phyloP scores from a whole-genome alignment of 1,140 invertebrate species.

The Sycobia sp. region DNA sequence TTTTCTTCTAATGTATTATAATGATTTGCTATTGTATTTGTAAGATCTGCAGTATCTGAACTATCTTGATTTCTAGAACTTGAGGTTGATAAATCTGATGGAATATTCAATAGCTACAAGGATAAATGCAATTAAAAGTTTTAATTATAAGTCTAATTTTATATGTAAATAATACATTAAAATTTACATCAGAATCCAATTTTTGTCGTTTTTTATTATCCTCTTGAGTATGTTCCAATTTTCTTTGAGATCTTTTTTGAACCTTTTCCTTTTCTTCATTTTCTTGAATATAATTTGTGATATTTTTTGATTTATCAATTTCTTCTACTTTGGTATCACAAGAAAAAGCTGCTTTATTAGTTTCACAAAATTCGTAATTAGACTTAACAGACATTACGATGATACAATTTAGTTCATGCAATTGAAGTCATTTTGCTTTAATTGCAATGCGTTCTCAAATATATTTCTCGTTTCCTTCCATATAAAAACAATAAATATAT shows the following conservation, averaged over 20 bases:
- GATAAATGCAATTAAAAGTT: constrained; percentile 13
- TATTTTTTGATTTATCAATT: neutral
- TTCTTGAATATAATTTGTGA: neutral
- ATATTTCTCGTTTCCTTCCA: no score
- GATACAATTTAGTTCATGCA: no score
- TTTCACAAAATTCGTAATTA: neutral
- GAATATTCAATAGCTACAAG: constrained; percentile 39
- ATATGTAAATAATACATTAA: neutral
- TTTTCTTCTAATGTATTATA: constrained; percentile 86
- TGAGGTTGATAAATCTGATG: constrained; percentile 44
- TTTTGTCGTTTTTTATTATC: no score
- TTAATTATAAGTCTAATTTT: neutral
- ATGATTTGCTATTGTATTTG: constrained; percentile 77
- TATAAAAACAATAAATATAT: no score
- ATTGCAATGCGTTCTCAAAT: no score
- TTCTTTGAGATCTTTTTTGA: no score
- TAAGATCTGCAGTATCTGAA: constrained; percentile 49
- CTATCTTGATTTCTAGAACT: constrained; percentile 26
- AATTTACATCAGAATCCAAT: neutral
- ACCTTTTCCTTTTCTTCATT: neutral
- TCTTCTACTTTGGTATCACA: no score
- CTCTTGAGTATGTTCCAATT: no score
- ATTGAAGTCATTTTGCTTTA: no score
- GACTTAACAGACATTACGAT: neutral
- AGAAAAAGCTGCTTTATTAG: no score